Conservation (phyloP, 2,113 vertebrate genomes). For the Poeciliopsis prolifica region DNA sequence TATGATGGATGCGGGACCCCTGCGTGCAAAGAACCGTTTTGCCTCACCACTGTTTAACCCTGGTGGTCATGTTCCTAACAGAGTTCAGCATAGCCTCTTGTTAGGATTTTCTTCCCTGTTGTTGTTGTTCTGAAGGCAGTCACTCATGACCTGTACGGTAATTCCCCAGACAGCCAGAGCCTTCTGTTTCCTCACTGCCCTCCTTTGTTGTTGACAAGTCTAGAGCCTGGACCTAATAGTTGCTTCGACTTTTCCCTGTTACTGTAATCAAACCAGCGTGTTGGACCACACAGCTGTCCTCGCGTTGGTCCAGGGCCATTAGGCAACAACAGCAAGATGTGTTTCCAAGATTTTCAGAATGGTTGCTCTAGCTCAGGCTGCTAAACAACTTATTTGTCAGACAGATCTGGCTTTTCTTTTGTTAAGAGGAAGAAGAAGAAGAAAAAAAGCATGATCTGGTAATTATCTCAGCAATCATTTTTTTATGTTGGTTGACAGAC, state of each 20-base stretch:
- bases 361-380: constrained; percentile 31
- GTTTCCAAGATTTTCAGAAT: constrained; percentile 33
- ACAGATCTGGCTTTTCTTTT: constrained; percentile 13
- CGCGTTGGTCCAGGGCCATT: constrained; percentile 43
- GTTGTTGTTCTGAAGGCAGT: constrained; percentile 24
- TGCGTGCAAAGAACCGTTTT: constrained; percentile 70
- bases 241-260: constrained; percentile 59
- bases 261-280: constrained; percentile 69
- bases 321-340: constrained; percentile 48
- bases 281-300: constrained; percentile 68
- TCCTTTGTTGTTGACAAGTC: constrained; percentile 53
- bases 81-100: constrained; percentile 58
- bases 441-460: not conserved
- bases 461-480: constrained; percentile 7
- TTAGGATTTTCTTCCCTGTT: constrained; percentile 6
- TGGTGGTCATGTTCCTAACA: constrained; percentile 40
- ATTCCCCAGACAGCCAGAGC: constrained; percentile 58
- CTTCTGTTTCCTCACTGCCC: constrained; percentile 59
- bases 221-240: constrained; percentile 48
- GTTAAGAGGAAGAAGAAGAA: constrained; percentile 26
- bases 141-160: constrained; percentile 32
- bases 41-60: constrained; percentile 55
- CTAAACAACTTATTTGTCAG: constrained; percentile 30
- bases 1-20: constrained; percentile 37
- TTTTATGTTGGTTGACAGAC: not conserved